Evolutionary conservation across 2,797 vertebrate species (phyloP), one percentile per base, ranked within the genome.

Genomic region (Loriculus beryllinus): DNA sequence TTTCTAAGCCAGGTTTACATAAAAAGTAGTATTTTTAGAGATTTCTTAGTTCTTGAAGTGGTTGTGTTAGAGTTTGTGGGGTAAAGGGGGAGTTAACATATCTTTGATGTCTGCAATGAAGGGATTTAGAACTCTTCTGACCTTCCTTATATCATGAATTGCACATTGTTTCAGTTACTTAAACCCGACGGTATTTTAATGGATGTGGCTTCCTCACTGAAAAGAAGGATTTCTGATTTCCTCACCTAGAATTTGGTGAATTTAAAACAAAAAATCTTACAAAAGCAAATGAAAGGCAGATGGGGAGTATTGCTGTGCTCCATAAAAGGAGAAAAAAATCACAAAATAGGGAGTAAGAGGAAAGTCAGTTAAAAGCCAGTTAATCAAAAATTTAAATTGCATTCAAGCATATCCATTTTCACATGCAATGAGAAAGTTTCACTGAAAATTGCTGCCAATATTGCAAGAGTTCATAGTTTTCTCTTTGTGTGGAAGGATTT

Each of bases 61-160:
- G 29, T 76, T 88, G 14, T 33, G 15, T 72, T 52, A 9, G 11
- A 64, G 22, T 62, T 26, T 14, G 26, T 52, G 56, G 3, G 7
- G 51, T 9, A 5, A 76, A 79, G 22, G 33, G 63, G n/a, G 21
- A 92, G 51, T 83, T 96, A 70, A 48, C 51, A 16, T 9, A 16
- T 52, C 71, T 80, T 74, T 84, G 52, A 49, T 88, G 35, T 70
- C 37, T 86, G 68, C 86, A 92, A 63, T 2, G 0, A 70, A 78
- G 37, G 12, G 47, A 92, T 88, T 96, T 86, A 64, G n/a, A 88
- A 63, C 80, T 82, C 47, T 88, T 88, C 37, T 63, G 82, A 94
- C 82, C 93, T 91, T n/a, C 57, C 65, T 93, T 91, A 42, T 7
- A 48, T 40, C 5, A 25, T 82, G 70, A 92, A 88, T 67, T 86